Base-by-base conservation (phyloP, 2,113 vertebrate species). In the Oncorhynchus masou region DNA sequence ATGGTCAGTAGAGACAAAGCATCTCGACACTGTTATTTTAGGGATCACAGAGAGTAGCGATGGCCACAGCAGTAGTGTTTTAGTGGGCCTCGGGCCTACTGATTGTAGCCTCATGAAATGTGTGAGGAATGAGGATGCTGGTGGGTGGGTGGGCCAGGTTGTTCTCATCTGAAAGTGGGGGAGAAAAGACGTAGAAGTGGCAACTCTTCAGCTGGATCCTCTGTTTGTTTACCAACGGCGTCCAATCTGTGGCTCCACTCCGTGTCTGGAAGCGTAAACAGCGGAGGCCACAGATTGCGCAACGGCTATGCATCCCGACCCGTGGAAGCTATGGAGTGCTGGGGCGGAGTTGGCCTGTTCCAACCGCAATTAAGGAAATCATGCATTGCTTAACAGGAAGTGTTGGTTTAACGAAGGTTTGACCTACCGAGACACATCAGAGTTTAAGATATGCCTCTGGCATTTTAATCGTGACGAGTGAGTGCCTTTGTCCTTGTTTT, bases 181-280 rank as follows among this genome's bases (percentile, higher is more conserved):
- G 39, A 80, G 59, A 64, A 73, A 77, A 64, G 51, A 60, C 75
- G 48, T 72, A 66, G 77, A 45, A 45, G 39, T 45, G 39, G 39
- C 39, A 45, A 45, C 39, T 45, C 39, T 45, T 45, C 39, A 9
- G 39, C 65, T 74, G 39, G 70, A 83, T 73, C 49, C 78, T 71
- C 64, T 62, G 73, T 66, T 82, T 84, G 83, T 87, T 87, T 85
- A 82, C 79, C 79, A 87, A 77, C 73, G 67, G 45, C 69, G 73
- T 83, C 79, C 78, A 72, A 84, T 75, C 76, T 66, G 74, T 71
- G 71, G 75, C 75, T 80, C 11, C 45, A 20, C 67, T 64, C 84
- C 6, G 70, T 71, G 68, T 75, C 67, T 78, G 29, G 29, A 74
- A 68, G 45, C 65, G 57, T 89, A 89, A 91, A 91, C 86, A 87